Conservation (phyloP, 1,140 invertebrate species). For the Pectinophora gossypiella region DNA sequence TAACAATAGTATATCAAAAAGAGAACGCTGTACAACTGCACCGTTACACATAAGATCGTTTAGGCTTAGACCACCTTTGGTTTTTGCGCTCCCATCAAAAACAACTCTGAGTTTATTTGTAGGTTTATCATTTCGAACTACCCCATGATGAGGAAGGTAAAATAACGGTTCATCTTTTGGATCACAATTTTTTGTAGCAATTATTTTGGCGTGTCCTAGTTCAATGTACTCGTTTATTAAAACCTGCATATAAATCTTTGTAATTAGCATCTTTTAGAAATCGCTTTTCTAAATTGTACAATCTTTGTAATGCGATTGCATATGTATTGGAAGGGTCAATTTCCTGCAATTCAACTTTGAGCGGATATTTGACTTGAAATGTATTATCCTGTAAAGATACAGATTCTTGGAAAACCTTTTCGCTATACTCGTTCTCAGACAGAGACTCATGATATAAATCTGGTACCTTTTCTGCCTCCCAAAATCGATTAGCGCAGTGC, state of each 20-base stretch:
- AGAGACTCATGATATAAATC: not conserved
- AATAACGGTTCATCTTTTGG: slow-evolving; percentile 1
- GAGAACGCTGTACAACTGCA: not conserved
- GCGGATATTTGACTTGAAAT: slow-evolving; percentile 1
- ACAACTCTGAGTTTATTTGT: slow-evolving; percentile 6
- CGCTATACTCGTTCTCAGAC: too few species aligned
- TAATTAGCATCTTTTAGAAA: slow-evolving; percentile 3
- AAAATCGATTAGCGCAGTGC: too few species aligned
- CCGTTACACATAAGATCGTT: slow-evolving; percentile 7
- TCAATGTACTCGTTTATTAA: slow-evolving; percentile 4
- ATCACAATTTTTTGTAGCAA: slow-evolving; percentile 3
- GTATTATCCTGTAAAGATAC: not conserved
- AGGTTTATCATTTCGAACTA: not conserved
- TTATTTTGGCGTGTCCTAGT: slow-evolving; percentile 10
- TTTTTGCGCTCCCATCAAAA: not conserved
- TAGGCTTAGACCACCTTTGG: not conserved
- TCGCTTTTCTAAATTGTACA: slow-evolving; percentile 3
- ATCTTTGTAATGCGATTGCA: slow-evolving; percentile 3
- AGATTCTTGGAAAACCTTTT: slow-evolving; percentile 6
- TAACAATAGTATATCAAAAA: slow-evolving; percentile 6
- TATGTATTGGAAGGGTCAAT: not conserved
- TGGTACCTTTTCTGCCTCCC: not conserved
- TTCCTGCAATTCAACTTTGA: not conserved
- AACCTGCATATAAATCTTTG: not conserved
- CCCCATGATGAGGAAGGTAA: slow-evolving; percentile 11